Percentiles rank a stretch among this genome's conserved stretches.
Evolutionary conservation across 2,888 invertebrate species (phyloP).

Genomic region (Rhogogaster chlorosoma): DNA sequence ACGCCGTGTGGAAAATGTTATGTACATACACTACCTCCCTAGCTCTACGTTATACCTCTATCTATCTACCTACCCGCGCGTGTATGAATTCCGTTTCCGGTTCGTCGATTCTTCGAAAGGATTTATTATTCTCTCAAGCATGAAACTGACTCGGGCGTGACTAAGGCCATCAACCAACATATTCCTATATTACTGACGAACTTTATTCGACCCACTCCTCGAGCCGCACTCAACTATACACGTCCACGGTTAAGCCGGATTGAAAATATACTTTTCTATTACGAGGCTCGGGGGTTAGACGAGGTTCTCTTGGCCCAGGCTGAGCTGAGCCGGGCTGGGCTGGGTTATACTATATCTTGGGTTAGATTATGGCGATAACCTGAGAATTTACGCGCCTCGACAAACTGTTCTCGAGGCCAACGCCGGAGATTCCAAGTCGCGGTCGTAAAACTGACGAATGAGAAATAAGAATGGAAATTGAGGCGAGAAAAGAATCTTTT

Average conservation of each 20-base stretch:
- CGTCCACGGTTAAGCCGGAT: conserved; percentile 44
- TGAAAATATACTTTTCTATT: conserved; percentile 49
- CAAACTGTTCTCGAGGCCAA: conserved; percentile 42
- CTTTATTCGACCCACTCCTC: conserved; percentile 44
- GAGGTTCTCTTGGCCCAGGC: conserved; percentile 13
- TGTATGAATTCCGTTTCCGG: conserved; percentile 74
- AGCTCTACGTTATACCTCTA: neutral
- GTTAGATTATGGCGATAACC: conserved; percentile 46
- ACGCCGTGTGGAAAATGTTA: too few species aligned
- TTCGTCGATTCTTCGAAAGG: conserved; percentile 75
- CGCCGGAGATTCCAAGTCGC: conserved; percentile 27
- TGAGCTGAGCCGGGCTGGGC: neutral
- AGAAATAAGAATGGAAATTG: conserved; percentile 28
- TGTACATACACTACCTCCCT: neutral
- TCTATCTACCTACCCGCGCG: conserved; percentile 32
- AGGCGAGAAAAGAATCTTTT: neutral
- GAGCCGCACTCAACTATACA: conserved; percentile 12
- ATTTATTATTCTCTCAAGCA: conserved; percentile 75
- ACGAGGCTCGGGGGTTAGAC: conserved; percentile 16
- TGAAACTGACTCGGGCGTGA: conserved; percentile 69
- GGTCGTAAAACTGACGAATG: conserved; percentile 41
- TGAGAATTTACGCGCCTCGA: conserved; percentile 48
- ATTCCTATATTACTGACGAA: conserved; percentile 34
- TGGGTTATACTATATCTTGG: conserved; percentile 17
- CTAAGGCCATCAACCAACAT: conserved; percentile 72